phyloP scores from a whole-genome alignment of 1,140 invertebrate species.

The Scaptomyza pallida region DNA sequence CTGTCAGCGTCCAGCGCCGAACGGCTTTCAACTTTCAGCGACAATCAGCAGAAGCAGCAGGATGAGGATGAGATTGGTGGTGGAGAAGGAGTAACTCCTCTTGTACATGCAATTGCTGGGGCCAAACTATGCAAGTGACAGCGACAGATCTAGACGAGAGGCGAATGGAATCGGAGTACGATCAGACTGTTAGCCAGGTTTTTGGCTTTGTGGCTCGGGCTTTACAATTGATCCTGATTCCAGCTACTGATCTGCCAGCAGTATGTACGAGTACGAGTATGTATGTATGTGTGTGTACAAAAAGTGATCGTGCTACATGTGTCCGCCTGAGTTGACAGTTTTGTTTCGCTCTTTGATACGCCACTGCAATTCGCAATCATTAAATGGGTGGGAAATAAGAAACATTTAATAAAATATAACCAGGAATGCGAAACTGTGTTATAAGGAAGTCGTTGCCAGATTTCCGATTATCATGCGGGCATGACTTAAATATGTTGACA shows the following conservation, averaged over 20 bases:
- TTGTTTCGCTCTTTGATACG: conserved; percentile 63
- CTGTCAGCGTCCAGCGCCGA: conserved; percentile 69
- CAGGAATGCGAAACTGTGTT: conserved; percentile 15
- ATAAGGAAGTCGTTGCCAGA: conserved; percentile 8
- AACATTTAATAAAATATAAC: conserved; percentile 8
- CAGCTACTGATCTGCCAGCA: conserved; percentile 68
- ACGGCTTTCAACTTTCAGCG: conserved; percentile 76
- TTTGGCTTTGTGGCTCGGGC: conserved; percentile 40
- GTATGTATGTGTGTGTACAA: conserved; percentile 40
- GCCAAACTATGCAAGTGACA: conserved; percentile 78
- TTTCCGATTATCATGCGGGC: conserved; percentile 6
- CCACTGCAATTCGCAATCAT: conserved; percentile 43
- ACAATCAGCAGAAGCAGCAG: conserved; percentile 43
- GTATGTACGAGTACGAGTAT: conserved; percentile 13
- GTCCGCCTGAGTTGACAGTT: conserved; percentile 72
- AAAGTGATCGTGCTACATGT: conserved; percentile 79
- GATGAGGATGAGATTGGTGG: too few species aligned
- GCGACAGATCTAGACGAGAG: conserved; percentile 75
- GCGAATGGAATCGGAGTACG: conserved; percentile 27
- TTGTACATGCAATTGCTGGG: conserved; percentile 74
- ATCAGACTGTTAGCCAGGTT: not conserved
- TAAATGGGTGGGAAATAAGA: conserved; percentile 62
- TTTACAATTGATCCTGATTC: conserved; percentile 79
- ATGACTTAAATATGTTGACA: not conserved
- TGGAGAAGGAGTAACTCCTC: conserved; percentile 4